Conservation (phyloP, 2,888 invertebrate species). For the Sepioteuthis lessoniana region DNA sequence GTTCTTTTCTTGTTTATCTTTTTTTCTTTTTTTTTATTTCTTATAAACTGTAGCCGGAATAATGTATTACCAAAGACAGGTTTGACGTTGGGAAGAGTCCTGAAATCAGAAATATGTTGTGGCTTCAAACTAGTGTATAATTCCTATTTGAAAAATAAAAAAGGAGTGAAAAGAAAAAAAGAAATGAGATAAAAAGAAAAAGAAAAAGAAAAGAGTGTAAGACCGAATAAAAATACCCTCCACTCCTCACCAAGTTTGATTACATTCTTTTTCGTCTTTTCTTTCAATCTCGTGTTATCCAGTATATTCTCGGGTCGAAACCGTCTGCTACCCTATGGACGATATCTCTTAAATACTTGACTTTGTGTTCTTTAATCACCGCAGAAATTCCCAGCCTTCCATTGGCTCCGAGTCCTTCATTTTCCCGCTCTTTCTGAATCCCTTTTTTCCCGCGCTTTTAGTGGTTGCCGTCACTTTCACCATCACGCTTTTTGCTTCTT, state of each 20-base stretch:
- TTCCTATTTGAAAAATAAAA: no score
- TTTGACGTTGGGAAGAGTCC: neutral
- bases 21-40: neutral
- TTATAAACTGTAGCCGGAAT: neutral
- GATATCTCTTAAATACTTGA: neutral
- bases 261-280: neutral
- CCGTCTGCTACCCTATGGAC: neutral
- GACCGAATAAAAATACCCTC: no score
- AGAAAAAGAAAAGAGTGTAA: no score
- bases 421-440: no score
- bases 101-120: neutral
- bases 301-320: neutral
- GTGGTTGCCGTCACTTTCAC: no score
- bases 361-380: neutral
- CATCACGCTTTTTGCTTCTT: neutral
- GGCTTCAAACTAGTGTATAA: neutral
- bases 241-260: neutral
- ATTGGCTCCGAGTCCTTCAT: neutral
- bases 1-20: neutral
- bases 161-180: no score
- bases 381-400: neutral
- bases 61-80: neutral
- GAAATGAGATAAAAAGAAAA: no score
- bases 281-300: neutral
- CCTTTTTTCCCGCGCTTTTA: no score